Evolutionary conservation across 2,888 invertebrate species (phyloP).

Genomic region (Cheilosia impressa): DNA sequence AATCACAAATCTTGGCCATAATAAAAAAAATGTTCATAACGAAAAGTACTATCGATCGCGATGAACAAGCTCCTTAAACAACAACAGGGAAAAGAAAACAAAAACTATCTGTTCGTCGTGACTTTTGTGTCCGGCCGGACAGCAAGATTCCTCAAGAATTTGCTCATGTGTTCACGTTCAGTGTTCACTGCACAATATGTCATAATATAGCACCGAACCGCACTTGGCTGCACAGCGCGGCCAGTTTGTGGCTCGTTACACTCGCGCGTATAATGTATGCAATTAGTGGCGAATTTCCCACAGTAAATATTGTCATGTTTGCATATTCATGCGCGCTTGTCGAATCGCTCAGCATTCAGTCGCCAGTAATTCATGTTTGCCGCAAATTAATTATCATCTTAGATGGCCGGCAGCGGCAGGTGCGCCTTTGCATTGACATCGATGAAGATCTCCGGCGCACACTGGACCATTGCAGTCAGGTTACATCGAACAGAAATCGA

Average conservation of each 20-base stretch:
- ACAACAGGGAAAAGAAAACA: background rate
- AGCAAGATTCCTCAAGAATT: slow-evolving; percentile 44
- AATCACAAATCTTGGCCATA: slow-evolving; percentile 56
- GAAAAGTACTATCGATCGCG: slow-evolving; percentile 58
- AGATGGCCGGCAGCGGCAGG: slow-evolving; percentile 38
- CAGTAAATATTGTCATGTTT: slow-evolving; percentile 70
- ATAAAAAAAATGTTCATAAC: slow-evolving; percentile 17
- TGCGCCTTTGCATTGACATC: slow-evolving; percentile 53
- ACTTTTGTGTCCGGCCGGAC: slow-evolving; percentile 65
- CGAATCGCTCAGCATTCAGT: slow-evolving; percentile 64
- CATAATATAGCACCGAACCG: slow-evolving; percentile 60
- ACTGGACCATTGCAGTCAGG: slow-evolving; percentile 11
- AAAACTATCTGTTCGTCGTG: slow-evolving; percentile 61
- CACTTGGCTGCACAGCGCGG: background rate
- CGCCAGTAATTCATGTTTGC: slow-evolving; percentile 65
- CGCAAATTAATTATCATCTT: slow-evolving; percentile 70
- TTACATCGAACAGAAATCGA: background rate
- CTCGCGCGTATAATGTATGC: slow-evolving; percentile 56
- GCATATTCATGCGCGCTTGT: slow-evolving; percentile 68
- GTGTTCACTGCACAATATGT: slow-evolving; percentile 51
- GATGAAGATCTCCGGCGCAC: slow-evolving; percentile 35
- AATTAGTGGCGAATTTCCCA: slow-evolving; percentile 71
- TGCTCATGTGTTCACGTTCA: background rate
- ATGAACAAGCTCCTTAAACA: slow-evolving; percentile 54
- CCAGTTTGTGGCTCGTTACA: slow-evolving; percentile 12